Conservation (phyloP, 1,140 invertebrate species). For the Aphidius gifuensis region DNA sequence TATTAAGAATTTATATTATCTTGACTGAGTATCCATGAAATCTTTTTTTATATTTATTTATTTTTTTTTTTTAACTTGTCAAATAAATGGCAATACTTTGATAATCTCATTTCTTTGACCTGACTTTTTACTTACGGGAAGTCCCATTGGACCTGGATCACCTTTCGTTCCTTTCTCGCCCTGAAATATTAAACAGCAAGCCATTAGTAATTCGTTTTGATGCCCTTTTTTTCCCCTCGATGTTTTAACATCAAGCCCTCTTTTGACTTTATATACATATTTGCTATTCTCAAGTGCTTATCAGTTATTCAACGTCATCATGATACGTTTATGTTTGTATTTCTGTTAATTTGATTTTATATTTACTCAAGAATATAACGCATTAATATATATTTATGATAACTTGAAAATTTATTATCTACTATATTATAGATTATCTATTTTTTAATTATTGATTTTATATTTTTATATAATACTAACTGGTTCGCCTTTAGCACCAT, state of each 20-base stretch:
- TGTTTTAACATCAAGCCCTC: background rate
- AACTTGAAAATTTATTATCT: too few relatives aligned
- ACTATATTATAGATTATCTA: too few relatives aligned
- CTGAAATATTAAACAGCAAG: constrained; percentile 56
- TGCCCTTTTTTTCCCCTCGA: constrained; percentile 1
- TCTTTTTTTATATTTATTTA: too few relatives aligned
- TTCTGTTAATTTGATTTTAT: too few relatives aligned
- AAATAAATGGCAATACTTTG: constrained; percentile 11
- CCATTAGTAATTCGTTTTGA: constrained; percentile 22
- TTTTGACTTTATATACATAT: constrained; percentile 1
- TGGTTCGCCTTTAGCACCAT: constrained; percentile 84
- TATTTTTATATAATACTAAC: constrained; percentile 58
- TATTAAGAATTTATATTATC: too few relatives aligned
- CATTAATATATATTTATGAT: too few relatives aligned
- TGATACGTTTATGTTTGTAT: too few relatives aligned
- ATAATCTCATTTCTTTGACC: constrained; percentile 5
- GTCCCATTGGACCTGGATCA: constrained; percentile 89
- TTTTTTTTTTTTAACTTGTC: too few relatives aligned
- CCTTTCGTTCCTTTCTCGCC: constrained; percentile 87
- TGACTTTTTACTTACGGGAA: constrained; percentile 74
- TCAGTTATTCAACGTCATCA: constrained; percentile 4
- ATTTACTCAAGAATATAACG: too few relatives aligned
- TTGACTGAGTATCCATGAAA: too few relatives aligned
- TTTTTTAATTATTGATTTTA: too few relatives aligned
- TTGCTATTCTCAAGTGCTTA: background rate